phyloP scores from a whole-genome alignment of 2,113 vertebrate species.

The Chaetodon trifascialis region DNA sequence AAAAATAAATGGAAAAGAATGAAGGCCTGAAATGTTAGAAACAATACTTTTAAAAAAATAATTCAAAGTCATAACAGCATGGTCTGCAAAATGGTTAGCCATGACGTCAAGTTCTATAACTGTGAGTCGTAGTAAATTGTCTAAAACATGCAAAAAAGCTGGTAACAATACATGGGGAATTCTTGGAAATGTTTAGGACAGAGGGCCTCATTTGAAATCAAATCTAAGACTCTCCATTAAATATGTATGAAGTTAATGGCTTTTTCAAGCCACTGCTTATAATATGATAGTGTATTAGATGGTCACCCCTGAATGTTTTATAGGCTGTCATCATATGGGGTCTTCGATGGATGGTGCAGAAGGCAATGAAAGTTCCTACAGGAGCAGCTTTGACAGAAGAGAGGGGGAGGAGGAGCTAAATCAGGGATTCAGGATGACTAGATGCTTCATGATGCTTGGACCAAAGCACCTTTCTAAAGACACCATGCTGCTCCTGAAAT shows the following conservation, averaged over 20 bases:
- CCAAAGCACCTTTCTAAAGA: background rate
- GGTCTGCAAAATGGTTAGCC: background rate
- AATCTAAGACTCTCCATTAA: constrained; percentile 7
- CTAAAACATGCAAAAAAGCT: background rate
- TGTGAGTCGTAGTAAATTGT: background rate
- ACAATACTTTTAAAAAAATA: too few relatives aligned
- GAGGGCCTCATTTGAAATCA: background rate
- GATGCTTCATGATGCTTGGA: background rate
- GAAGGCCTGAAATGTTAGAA: background rate
- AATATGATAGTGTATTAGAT: constrained; percentile 6
- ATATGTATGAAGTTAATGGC: constrained; percentile 27
- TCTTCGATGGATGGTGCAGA: constrained; percentile 27
- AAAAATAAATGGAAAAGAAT: background rate
- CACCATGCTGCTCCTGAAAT: background rate
- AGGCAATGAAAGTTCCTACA: background rate
- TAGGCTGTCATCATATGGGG: constrained; percentile 8
- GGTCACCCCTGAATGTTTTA: background rate
- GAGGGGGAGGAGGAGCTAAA: too few relatives aligned
- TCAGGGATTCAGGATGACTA: background rate
- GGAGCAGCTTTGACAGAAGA: background rate
- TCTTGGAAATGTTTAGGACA: background rate
- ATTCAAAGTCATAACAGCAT: background rate
- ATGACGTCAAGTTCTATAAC: background rate
- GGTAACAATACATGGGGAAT: background rate
- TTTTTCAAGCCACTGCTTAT: constrained; percentile 29